Base-by-base conservation (phyloP, 1,140 invertebrate genomes). In the Wiebesia pumilae region DNA sequence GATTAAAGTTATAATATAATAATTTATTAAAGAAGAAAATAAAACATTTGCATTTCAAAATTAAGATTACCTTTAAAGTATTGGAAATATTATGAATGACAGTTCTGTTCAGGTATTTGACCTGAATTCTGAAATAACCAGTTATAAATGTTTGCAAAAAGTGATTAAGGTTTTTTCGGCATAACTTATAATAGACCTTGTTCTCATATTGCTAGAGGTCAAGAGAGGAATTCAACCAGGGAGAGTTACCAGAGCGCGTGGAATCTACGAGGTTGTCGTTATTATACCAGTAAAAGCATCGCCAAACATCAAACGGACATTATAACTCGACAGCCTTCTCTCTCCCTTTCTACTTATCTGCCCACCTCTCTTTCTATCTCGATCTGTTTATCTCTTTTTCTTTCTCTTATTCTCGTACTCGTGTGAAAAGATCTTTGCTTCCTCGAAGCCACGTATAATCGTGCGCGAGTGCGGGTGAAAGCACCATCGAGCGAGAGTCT, bases 401-500 rank as follows among this genome's bases (percentile, higher is more conserved):
- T 78, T 7, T 12, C 14, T 65, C 14, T 47, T 54, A 27, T 33
- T 80, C 30, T 6, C 30, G 40, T 71, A 69, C 30, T 69, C 3
- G 62, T 16, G 73, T n/a, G 21, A 78, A 73, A 19, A 77, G 79
- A 84, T 77, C 47, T 78, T 84, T 67, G 35, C 47, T 82, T 78
- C 65, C 47, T 84, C 35, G 35, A 81, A 73, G 65, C 51, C 73
- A 62, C 30, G 43, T 82, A 81, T 54, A 62, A 69, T 84, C 87
- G 85, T 84, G 81, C 83, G 87, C 88, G 83, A 88, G 88, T 88
- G 87, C 83, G 81, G 87, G 89, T 89, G 88, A 90, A 91, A 90
- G 89, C 88, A 89, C 69, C 27, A 27, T 35, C 58, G 86, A 89
- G 86, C 88, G 88, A 88, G 84, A 87, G 87, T 89, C 88, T 92